Evolutionary conservation across 2,113 vertebrate genomes (phyloP), one percentile per base, ranked within the genome.

Genomic region (Cynopterus brachyotis): DNA sequence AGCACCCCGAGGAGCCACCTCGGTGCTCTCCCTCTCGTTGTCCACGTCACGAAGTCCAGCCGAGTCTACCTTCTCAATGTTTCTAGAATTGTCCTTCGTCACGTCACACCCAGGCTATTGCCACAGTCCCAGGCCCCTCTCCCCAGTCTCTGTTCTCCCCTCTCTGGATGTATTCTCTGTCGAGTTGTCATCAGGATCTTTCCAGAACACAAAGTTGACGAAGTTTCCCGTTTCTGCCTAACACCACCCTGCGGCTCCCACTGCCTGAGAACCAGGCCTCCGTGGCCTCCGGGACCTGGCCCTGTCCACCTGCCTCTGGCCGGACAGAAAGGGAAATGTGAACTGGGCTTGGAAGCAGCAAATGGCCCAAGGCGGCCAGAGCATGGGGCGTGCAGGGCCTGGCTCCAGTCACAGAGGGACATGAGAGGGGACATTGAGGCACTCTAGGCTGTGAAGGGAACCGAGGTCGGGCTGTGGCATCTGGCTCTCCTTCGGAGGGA

Each of bases 351-450:
- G 69, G 20, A 13, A 37, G 24, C 26, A 64, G 53, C 45, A 57
- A 16, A 6, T 9, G 42, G 42, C 8, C 62, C 16, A 10, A 22
- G 19, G 35, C 5, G n/a, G 76, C 42, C 37, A 59, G 55, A 16
- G 50, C 0, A 0, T 2, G 53, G 40, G 37, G 55, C 47, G 9
- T 0, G 0, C 0, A 12, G 42, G 53, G 55, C 47, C 16, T 2
- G 5, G 73, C 2, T 35, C 6, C 16, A 0, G 62, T 60, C 92
- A 17, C 75, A 16, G 76, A 9, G 40, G 50, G 78, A n/a, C 26
- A 0, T 0, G 15, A 40, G 42, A 0, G 0, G 37, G 45, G 40
- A 45, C 24, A 15, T 22, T 5, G 62, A 35, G 69, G 32, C 75
- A 57, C 24, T 28, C 7, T 30, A 45, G 35, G 53, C 20, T 1